A percentile compares a stretch with the other conserved stretches of the same genome.
phyloP scores from a whole-genome alignment of 2,797 vertebrate species.

The Sciaenops ocellatus region DNA sequence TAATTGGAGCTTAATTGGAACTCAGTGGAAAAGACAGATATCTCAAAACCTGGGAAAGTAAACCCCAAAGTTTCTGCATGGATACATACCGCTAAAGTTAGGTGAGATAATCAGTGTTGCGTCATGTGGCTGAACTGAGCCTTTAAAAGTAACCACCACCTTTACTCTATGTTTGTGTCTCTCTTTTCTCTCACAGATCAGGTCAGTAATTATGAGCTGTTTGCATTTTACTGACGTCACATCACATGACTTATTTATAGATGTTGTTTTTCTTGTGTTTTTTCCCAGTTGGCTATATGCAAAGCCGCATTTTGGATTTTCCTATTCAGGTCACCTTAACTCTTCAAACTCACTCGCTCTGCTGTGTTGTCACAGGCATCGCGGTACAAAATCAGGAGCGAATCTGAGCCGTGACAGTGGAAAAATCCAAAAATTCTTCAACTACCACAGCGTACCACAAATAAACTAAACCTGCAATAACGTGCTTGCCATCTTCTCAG shows the following conservation, averaged over 20 bases:
- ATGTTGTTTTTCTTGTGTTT: not conserved
- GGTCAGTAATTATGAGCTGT: not conserved
- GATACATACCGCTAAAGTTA: too few relatives aligned
- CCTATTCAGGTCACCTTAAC: not conserved
- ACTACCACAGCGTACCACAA: constrained; percentile 3
- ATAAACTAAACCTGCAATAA: constrained; percentile 18
- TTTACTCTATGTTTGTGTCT: not conserved
- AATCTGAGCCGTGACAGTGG: not conserved
- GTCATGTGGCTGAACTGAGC: not conserved
- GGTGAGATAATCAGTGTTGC: not conserved
- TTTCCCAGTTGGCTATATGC: not conserved
- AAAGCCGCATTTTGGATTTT: constrained; percentile 1
- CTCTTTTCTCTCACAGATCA: not conserved
- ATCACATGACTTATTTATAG: constrained; percentile 27
- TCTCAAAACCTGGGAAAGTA: not conserved
- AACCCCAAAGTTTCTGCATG: not conserved
- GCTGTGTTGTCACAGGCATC: not conserved
- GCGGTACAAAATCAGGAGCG: not conserved
- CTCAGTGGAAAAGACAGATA: not conserved
- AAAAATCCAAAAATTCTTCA: not conserved
- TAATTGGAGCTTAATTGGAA: too few relatives aligned
- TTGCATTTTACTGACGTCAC: not conserved
- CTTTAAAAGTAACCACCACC: not conserved
- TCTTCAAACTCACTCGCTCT: not conserved
- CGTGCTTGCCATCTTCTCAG: constrained; percentile 1